Evolutionary conservation across 2,113 vertebrate species (phyloP), one percentile per base, ranked within the genome.

Genomic region (Hystrix brachyura): DNA sequence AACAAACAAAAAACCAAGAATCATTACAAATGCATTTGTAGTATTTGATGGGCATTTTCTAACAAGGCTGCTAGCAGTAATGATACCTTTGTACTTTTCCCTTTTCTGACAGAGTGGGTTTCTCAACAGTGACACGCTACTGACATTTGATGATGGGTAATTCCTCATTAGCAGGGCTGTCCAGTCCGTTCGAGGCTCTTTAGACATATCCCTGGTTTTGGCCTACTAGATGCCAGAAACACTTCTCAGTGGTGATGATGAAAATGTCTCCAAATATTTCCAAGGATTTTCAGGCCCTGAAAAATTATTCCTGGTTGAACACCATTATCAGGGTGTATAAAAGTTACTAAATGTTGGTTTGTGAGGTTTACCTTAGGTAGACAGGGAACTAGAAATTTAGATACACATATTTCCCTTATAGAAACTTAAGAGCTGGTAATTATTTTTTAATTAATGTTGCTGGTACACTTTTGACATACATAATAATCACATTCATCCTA

Each of bases 31-130:
- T 13, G 69, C 5, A 82, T 86, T 80, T 67, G 6, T 7, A 79
- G 78, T 55, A 86, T 81, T 91, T 92, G 62, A 69, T 57, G 48
- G 15, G 29, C 32, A 53, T 65, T 94, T 94, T 95, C 14, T 51
- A 67, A 84, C 8, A 67, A 67, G 62, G 46, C 13, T 89, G 21
- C 34, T 62, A n/a, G 46, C 10, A 48, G 43, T 79, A 64, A 82
- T 34, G 5, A 60, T n/a, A 5, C 72, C 85, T 92, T 72, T 72
- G 43, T 1, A 32, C 0, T 64, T 94, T 34, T 83, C 32, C 32
- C 12, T 59, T 90, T 91, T 74, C 34, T 82, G 64, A 34, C 0
- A 64, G 53, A 53, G 19, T 14, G 8, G 0, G 2, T 51, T 90
- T 92, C 27, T 90, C 34, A 76, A 90, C 10, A 80, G 34, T 55